Conservation (phyloP, 1,140 invertebrate species). For the Drosophila nigrodunni region DNA sequence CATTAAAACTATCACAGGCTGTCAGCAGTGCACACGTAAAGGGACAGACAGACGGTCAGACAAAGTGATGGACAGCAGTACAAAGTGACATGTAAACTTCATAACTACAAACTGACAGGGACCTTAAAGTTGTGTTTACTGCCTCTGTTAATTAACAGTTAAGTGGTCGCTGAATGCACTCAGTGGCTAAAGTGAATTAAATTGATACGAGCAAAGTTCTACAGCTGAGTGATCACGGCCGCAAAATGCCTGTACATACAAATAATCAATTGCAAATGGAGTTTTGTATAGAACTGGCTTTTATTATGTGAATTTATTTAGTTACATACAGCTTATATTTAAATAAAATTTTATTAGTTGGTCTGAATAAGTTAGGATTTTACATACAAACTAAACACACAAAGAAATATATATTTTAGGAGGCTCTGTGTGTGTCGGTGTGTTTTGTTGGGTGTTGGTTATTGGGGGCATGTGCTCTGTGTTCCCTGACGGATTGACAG, state of each 20-base stretch:
- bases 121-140: conserved; percentile 1
- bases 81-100: conserved; percentile 1
- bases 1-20: conserved; percentile 19
- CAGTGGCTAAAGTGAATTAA: conserved; percentile 18
- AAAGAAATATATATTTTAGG: too few relatives aligned
- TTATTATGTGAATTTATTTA: too few relatives aligned
- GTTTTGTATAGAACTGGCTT: too few relatives aligned
- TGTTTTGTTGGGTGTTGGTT: conserved; percentile 18
- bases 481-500: conserved; percentile 67
- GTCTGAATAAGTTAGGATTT: too few relatives aligned
- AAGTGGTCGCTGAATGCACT: conserved; percentile 37
- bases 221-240: too few relatives aligned
- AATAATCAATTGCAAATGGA: too few relatives aligned
- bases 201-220: too few relatives aligned
- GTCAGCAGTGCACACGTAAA: conserved; percentile 29
- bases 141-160: conserved; percentile 45
- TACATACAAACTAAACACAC: too few relatives aligned
- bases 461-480: conserved; percentile 6
- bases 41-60: not conserved
- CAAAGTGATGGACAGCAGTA: not conserved
- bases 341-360: too few relatives aligned
- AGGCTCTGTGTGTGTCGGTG: conserved; percentile 23
- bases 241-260: too few relatives aligned
- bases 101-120: conserved; percentile 15
- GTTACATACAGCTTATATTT: too few relatives aligned